Evolutionary conservation across 2,797 vertebrate species (phyloP).

Genomic region (Sebastes diaconus): DNA sequence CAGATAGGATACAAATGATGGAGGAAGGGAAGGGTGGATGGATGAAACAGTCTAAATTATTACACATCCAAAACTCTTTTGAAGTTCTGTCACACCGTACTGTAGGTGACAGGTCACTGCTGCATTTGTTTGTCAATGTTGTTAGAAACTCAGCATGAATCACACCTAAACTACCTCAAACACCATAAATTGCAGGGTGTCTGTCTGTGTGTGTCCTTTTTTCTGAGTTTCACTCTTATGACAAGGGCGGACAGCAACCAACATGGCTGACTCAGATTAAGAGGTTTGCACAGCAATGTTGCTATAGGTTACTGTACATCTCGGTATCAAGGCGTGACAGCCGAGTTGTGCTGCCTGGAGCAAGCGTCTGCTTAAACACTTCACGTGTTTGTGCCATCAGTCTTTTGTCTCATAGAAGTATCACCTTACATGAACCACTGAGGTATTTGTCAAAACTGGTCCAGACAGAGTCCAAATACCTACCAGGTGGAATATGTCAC

Average conservation of each 20-base stretch:
- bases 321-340: constrained; percentile 58
- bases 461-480: constrained; percentile 52
- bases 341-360: constrained; percentile 44
- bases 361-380: constrained; percentile 11
- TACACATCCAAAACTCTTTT: not conserved
- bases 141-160: not conserved
- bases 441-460: constrained; percentile 70
- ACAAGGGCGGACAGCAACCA: constrained; percentile 45
- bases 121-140: not conserved
- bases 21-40: not conserved
- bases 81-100: not conserved
- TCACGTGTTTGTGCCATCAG: constrained; percentile 8
- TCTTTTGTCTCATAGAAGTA: constrained; percentile 39
- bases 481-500: constrained; percentile 39
- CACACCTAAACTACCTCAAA: constrained; percentile 3
- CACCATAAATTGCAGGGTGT: not conserved
- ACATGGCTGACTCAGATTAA: constrained; percentile 42
- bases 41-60: not conserved
- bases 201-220: not conserved
- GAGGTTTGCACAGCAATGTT: constrained; percentile 39
- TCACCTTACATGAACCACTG: constrained; percentile 38
- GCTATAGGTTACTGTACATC: constrained; percentile 58
- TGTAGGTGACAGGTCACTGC: not conserved
- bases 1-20: not conserved
- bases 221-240: constrained; percentile 14